These are phyloP conservation scores for Cuniculus paca DNA, from an alignment of 2,797 vertebrate species.

Conservation along the genomic window DNA sequence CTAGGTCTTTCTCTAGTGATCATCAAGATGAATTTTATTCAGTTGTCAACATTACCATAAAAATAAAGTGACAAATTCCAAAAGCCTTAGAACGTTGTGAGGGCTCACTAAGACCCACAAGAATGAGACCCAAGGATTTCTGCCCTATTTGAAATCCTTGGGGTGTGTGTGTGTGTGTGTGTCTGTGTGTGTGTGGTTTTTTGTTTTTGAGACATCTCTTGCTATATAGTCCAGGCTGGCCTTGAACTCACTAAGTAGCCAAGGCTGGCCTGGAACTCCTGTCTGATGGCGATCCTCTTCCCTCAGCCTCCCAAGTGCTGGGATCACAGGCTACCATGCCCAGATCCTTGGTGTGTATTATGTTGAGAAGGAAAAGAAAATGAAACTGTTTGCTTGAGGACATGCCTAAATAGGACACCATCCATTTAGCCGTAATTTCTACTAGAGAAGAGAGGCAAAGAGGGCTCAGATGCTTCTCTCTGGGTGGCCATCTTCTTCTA, in stretches of 20 bases:
- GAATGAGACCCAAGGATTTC: not conserved
- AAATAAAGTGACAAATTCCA: not conserved
- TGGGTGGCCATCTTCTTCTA: not conserved
- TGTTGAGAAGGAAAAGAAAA: constrained; percentile 32
- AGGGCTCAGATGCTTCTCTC: not conserved
- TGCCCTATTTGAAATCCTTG: not conserved
- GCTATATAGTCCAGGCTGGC: no score
- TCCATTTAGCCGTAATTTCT: not conserved
- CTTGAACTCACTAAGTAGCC: not conserved
- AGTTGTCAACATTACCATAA: not conserved
- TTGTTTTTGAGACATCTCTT: no score
- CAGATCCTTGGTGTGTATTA: not conserved
- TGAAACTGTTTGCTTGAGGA: not conserved
- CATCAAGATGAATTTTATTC: constrained; percentile 6
- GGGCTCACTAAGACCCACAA: not conserved
- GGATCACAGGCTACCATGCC: not conserved
- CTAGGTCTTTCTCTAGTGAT: not conserved
- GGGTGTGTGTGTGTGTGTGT: no score
- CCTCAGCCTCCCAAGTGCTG: not conserved
- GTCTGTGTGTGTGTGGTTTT: no score
- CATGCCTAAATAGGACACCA: not conserved
- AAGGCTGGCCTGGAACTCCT: not conserved
- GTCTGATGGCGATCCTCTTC: not conserved
- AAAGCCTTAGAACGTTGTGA: not conserved
- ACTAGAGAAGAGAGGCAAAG: not conserved